Conservation (phyloP, 2,888 invertebrate genomes). For the Acanthoscelides obtectus region DNA sequence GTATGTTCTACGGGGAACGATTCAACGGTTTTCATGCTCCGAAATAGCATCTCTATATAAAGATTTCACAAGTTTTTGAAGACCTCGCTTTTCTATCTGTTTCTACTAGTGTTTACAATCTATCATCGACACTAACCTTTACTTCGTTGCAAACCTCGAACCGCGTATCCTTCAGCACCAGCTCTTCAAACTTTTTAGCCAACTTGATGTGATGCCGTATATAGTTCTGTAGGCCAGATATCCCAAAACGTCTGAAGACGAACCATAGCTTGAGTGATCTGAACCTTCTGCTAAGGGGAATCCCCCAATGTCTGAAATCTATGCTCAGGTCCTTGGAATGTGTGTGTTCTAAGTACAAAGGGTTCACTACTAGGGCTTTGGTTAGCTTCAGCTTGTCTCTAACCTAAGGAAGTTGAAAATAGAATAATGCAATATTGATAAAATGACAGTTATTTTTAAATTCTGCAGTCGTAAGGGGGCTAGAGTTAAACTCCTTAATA, state of each 20-base stretch:
- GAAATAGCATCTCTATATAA: too few species aligned
- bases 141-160: conserved; percentile 93
- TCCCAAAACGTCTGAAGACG: conserved; percentile 89
- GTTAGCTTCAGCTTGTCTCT: conserved; percentile 56
- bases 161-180: conserved; percentile 74
- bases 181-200: conserved; percentile 83
- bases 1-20: too few species aligned
- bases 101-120: too few species aligned
- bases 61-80: too few species aligned
- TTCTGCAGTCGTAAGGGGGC: too few species aligned
- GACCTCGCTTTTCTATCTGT: too few species aligned
- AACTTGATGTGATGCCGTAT: conserved; percentile 86
- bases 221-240: conserved; percentile 88
- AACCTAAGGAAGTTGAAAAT: too few species aligned
- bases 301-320: conserved; percentile 97
- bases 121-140: conserved; percentile 58
- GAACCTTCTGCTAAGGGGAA: conserved; percentile 91
- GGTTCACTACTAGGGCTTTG: conserved; percentile 95
- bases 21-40: too few species aligned
- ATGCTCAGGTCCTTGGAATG: conserved; percentile 82
- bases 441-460: too few species aligned
- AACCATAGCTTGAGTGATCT: conserved; percentile 97
- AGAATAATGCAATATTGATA: too few species aligned
- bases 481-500: too few species aligned
- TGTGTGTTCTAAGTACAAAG: conserved; percentile 94